Evolutionary conservation across 1,140 invertebrate genomes (phyloP), one percentile per base, ranked within the genome.

Genomic region (Trachymyrmex cornetzi): DNA sequence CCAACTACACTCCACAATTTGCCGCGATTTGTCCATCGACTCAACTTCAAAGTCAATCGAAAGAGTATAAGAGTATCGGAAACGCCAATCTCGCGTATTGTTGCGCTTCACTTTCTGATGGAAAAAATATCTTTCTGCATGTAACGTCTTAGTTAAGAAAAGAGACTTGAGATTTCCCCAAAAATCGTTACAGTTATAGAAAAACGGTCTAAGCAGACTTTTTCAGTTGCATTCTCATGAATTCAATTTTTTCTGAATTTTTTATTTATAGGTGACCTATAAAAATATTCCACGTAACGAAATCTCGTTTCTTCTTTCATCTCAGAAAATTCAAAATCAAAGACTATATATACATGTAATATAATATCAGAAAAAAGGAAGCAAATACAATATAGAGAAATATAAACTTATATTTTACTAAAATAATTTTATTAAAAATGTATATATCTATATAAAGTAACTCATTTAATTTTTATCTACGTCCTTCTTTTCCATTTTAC

Each of bases 41-140:
- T 66, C 55, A 67, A 84, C 85, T 89, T 72, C 34, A 53, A 53
- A 89, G 63, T 86, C 87, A 50, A 88, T 89, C 85, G 77, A 64
- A 89, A 71, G 57, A 87, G 61, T 69, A 34, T 34, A 34, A 81
- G 71, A 88, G 44, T 86, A 81, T 89, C 84, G 48, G 3, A 59
- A 64, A 87, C 71, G 50, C 85, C 88, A 57, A 55, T 72, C 64
- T 69, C 55, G n/a, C 57, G 12, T 22, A 55, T 69, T 57, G 59
- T 89, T 53, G 16, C 48, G 84, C 61, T 24, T 22, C 27, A 69
- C 66, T 72, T 75, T 63, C n/a, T 48, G 24, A 19, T 50, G 27
- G 67, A 74, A 84, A 84, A 84, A 50, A 84, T 38, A 1, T 24
- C 59, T 12, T 30, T 55, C 67, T 50, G 38, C 50, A 84, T 2